A percentile compares a stretch with the other conserved stretches of the same genome.
These are phyloP conservation scores for Calliphora vicina DNA, from an alignment of 1,140 invertebrate genomes.

Conservation along the genomic window DNA sequence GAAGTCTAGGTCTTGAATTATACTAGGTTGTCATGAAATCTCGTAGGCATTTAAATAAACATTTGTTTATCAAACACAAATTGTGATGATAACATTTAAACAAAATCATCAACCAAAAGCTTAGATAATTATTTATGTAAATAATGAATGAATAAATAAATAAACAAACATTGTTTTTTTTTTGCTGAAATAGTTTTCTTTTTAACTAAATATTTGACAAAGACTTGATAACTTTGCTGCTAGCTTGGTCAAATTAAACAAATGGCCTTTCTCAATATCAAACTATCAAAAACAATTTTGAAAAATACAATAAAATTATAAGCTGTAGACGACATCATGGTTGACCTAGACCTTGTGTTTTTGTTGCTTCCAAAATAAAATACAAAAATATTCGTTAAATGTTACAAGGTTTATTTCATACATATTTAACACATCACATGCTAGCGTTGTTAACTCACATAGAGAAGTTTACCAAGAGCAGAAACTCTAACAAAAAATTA, in stretches of 20 bases:
- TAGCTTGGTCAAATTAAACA: background rate
- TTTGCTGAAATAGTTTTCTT: background rate
- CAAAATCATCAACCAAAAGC: background rate
- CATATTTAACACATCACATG: no score
- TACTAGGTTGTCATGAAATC: background rate
- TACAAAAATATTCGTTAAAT: background rate
- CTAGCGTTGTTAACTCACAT: no score
- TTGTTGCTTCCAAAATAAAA: background rate
- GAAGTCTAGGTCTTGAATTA: constrained; percentile 22
- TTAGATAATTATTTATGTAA: background rate
- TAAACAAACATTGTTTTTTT: constrained; percentile 1
- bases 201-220: no score
- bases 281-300: background rate
- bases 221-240: background rate
- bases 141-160: no score
- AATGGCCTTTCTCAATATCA: constrained; percentile 28
- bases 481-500: no score
- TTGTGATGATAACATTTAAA: background rate
- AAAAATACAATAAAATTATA: background rate
- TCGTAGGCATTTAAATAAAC: background rate
- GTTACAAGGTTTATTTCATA: constrained; percentile 24
- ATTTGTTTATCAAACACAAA: background rate
- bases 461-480: no score
- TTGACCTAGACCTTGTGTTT: constrained; percentile 7
- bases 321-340: background rate